Base-by-base conservation (phyloP, 1,140 invertebrate genomes). In the Sycophila sp. region DNA sequence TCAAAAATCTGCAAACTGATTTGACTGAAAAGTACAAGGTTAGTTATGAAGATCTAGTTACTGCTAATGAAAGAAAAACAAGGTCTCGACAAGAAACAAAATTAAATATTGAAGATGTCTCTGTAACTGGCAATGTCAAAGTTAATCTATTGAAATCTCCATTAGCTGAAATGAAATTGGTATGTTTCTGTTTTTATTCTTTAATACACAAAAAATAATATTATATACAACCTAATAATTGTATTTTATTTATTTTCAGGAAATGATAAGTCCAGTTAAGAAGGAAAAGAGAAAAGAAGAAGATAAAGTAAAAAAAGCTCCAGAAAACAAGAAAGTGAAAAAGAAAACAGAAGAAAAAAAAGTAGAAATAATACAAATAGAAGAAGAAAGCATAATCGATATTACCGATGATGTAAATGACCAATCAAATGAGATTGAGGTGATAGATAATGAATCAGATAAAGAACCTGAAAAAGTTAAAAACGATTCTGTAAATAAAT, bases 1-100 rank as follows among this genome's bases (percentile, higher is more conserved):
- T 84, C 11, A 83, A 81, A 53, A 74, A 78, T 62, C 64, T 84
- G 0, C 78, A 79, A 42, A 80, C 63, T 1, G 76, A 78, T 58
- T 62, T 80, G 59, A 34, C 55, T 11, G 60, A 75, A 32, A 76
- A 80, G n/a, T 78, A 77, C 45, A 19, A 17, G n/a, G 0, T n/a
- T 40, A 64, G 56, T 7, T 30, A 64, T 28, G 40, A 55, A 36
- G 38, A 64, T 40, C 7, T 58, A 36, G 38, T 32, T 60, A 30
- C 45, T 28, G 65, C 67, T 28, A 42, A 38, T 2, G 67, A 60
- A 51, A 58, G 71, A n/a, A 64, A 28, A 10, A 68, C 55, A 22
- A 51, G 71, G 11, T 65, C n/a, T n/a, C 71, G 2, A 42, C 53
- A 28, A 53, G 11, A 53, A 53, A 36, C 13, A 36, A 5, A 36